phyloP scores from a whole-genome alignment of 2,113 vertebrate genomes.

The Pseudorasbora parva region DNA sequence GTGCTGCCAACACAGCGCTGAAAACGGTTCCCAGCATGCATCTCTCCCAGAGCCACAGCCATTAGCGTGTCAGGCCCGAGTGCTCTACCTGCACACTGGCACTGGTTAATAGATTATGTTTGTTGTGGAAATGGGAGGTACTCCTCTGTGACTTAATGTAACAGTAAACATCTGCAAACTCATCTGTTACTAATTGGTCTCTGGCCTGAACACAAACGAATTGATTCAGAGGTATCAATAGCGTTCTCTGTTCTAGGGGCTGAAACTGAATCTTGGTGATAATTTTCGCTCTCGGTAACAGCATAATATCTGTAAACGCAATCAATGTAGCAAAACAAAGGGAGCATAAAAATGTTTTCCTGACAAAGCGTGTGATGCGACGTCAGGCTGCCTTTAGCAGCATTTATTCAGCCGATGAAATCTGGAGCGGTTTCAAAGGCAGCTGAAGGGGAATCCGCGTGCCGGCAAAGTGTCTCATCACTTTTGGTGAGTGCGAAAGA shows the following conservation, averaged over 20 bases:
- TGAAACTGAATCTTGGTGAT: slow-evolving; percentile 69
- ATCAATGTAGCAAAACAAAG: slow-evolving; percentile 62
- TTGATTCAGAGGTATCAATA: slow-evolving; percentile 71
- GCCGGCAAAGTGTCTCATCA: slow-evolving; percentile 69
- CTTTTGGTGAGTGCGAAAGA: slow-evolving; percentile 87
- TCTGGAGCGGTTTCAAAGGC: slow-evolving; percentile 56
- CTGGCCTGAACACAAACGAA: slow-evolving; percentile 62
- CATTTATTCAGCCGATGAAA: slow-evolving; percentile 55
- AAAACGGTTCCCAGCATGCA: slow-evolving; percentile 51
- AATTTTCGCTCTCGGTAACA: slow-evolving; percentile 67
- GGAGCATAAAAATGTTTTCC: slow-evolving; percentile 55
- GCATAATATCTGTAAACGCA: slow-evolving; percentile 67
- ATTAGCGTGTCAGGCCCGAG: slow-evolving; percentile 1
- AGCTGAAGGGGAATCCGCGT: slow-evolving; percentile 59
- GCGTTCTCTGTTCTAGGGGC: slow-evolving; percentile 67
- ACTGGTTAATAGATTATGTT: slow-evolving; percentile 35
- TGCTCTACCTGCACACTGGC: neutral
- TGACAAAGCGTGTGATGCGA: neutral
- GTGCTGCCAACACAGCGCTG: slow-evolving; percentile 11
- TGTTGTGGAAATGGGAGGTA: slow-evolving; percentile 40
- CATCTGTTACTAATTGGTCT: slow-evolving; percentile 60
- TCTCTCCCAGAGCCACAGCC: slow-evolving; percentile 9
- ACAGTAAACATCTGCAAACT: slow-evolving; percentile 60
- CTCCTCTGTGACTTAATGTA: slow-evolving; percentile 46
- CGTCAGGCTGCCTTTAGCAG: slow-evolving; percentile 8